Base-by-base conservation (phyloP, 2,797 vertebrate species). In the Synaphobranchus kaupii region DNA sequence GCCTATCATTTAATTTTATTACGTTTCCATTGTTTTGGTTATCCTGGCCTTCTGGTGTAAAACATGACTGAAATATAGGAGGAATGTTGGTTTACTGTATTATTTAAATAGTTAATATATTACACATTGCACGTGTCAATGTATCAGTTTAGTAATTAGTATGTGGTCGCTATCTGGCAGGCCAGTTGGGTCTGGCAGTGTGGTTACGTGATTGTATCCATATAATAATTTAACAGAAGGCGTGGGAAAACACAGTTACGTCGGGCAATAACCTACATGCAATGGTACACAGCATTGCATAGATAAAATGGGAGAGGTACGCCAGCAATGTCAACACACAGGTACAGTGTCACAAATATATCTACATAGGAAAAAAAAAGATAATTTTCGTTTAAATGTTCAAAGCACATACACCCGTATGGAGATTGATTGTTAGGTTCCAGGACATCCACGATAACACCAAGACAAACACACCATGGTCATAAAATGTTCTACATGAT, bases 241-340 rank as follows among this genome's bases (percentile, higher is more conserved):
- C 25, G 78, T 81, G 22, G 47, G 47, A 81, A 81, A 81, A 50
- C 44, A 78, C 76, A 6, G 22, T 50, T n/a, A 12, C n/a, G 8
- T 81, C 25, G 47, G 52, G 28, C 56, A 83, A 83, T 83, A 28
- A 31, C 25, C 47, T 13, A 15, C 47, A 25, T 52, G 48, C 20
- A 31, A 13, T 31, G 39, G 47, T 44, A 44, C 15, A 47, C 47
- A 81, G 34, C 22, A 81, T 81, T 25, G 5, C 22, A 4, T n/a
- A 6, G 22, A 81, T 48, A 25, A 83, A 34, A 52, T 54, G 25
- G 28, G 52, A 54, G 28, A 56, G 34, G 10, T 54, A 54, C 8
- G 54, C 15, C n/a, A 83, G 15, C 82, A 83, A 83, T 54, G 82
- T 83, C 82, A 83, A 56, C 82, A 56, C 50, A 54, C 22, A 56